Conservation (phyloP, 2,113 vertebrate species). For the Spermophilus dauricus region DNA sequence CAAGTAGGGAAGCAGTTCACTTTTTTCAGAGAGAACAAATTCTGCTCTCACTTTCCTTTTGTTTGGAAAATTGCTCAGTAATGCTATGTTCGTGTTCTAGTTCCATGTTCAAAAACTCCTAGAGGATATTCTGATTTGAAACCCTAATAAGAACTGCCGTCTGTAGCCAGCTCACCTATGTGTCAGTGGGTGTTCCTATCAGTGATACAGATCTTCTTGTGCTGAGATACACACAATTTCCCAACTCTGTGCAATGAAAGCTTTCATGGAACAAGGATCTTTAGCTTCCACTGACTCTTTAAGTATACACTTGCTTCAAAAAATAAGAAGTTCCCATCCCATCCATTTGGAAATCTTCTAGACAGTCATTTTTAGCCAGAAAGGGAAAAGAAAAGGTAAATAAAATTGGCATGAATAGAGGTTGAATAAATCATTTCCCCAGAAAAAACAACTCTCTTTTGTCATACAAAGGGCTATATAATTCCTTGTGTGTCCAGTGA, state of each 20-base stretch:
- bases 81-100: neutral
- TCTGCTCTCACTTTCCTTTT: neutral
- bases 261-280: neutral
- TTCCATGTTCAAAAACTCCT: neutral
- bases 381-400: neutral
- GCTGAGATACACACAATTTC: neutral
- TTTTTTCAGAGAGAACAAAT: neutral
- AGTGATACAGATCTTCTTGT: neutral
- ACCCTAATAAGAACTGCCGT: neutral
- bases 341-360: neutral
- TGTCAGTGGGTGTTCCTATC: accelerated
- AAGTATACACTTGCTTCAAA: too few species aligned
- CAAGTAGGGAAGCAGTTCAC: neutral
- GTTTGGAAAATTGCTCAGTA: neutral
- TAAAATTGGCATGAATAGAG: neutral
- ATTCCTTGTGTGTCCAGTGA: too few species aligned
- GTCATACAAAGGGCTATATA: neutral
- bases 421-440: neutral
- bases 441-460: neutral
- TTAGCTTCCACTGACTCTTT: neutral
- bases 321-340: neutral
- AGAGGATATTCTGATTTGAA: neutral
- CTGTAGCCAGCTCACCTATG: neutral
- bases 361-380: neutral
- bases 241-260: accelerated